phyloP scores from a whole-genome alignment of 1,140 invertebrate species.

The Caenorhabditis latens region DNA sequence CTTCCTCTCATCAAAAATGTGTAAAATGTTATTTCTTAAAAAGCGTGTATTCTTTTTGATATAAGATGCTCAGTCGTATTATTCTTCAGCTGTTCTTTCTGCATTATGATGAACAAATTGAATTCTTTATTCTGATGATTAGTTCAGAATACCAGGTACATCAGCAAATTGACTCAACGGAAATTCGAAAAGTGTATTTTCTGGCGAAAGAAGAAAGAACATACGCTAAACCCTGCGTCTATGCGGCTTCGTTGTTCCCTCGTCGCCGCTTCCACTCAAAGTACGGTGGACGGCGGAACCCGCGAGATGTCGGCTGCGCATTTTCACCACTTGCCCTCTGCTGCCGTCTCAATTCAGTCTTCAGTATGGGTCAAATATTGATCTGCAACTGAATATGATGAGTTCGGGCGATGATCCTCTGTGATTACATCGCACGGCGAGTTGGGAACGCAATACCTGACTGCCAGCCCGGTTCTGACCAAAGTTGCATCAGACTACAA shows the following conservation, averaged over 20 bases:
- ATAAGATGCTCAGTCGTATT: too few relatives aligned
- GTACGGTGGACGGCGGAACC: constrained; percentile 25
- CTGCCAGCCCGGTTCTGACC: constrained; percentile 55
- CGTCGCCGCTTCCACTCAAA: neutral
- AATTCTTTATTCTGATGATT: too few relatives aligned
- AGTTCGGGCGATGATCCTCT: constrained; percentile 56
- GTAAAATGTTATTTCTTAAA: constrained; percentile 10
- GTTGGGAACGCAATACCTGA: constrained; percentile 55
- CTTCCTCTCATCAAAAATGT: neutral
- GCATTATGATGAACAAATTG: too few relatives aligned
- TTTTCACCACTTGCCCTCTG: neutral
- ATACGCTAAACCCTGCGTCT: neutral
- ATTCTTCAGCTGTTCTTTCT: too few relatives aligned
- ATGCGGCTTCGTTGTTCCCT: neutral
- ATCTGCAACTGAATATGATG: constrained; percentile 62
- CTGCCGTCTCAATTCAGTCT: neutral
- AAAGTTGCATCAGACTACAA: neutral
- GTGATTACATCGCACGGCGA: constrained; percentile 60
- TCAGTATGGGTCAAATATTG: constrained; percentile 58
- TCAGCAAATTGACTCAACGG: too few relatives aligned
- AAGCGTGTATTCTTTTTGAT: too few relatives aligned
- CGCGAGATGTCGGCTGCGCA: neutral
- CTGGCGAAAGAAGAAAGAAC: too few relatives aligned
- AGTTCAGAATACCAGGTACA: too few relatives aligned
- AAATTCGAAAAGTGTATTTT: too few relatives aligned